These are phyloP conservation scores for Pachypanchax playfairii DNA, from an alignment of 2,113 vertebrate genomes.

Conservation along the genomic window DNA sequence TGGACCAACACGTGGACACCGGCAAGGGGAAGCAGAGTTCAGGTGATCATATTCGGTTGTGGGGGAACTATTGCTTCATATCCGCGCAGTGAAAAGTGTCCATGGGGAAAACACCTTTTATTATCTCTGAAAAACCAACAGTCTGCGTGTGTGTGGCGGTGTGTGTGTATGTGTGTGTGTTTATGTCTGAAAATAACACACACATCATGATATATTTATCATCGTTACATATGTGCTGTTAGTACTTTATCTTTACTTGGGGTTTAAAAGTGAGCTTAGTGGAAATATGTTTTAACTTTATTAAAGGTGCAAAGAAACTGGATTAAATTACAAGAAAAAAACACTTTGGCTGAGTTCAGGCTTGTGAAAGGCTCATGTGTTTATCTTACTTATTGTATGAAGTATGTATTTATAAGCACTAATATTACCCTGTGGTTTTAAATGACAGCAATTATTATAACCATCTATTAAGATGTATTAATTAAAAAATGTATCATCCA, in stretches of 20 bases:
- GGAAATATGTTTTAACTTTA: no score
- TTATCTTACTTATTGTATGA: no score
- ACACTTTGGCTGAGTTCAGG: no score
- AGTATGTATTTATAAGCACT: no score
- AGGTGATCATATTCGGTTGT: slow-evolving; percentile 34
- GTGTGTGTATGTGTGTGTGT: slow-evolving; percentile 11
- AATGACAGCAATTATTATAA: no score
- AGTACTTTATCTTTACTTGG: not conserved
- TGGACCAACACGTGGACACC: slow-evolving; percentile 27
- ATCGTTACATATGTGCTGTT: not conserved
- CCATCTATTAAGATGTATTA: no score
- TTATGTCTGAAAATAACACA: not conserved
- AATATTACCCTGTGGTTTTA: no score
- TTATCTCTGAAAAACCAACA: slow-evolving; percentile 35
- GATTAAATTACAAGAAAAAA: no score
- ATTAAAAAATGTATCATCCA: no score
- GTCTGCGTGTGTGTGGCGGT: not conserved
- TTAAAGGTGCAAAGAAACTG: no score
- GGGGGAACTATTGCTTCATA: slow-evolving; percentile 43
- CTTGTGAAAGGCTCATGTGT: no score
- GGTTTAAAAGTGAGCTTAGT: no score
- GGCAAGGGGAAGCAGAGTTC: slow-evolving; percentile 66
- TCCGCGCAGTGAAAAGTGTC: slow-evolving; percentile 53
- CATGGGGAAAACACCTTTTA: slow-evolving; percentile 45
- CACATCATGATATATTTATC: not conserved